These are phyloP conservation scores for Opisthograptis luteolata DNA, from an alignment of 2,888 invertebrate species.

Conservation along the genomic window DNA sequence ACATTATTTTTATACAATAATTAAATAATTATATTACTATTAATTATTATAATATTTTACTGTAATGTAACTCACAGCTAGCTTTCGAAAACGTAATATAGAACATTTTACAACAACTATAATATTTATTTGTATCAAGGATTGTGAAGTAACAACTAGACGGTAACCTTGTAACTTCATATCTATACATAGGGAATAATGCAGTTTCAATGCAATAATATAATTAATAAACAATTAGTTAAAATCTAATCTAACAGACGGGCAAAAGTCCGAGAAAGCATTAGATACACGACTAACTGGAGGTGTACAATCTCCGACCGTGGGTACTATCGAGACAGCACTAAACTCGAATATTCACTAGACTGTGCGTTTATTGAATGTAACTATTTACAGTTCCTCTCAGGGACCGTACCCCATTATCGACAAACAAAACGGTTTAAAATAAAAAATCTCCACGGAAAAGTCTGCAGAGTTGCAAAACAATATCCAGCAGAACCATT, in stretches of 20 bases:
- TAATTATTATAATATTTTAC: conserved; percentile 5
- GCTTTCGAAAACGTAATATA: conserved; percentile 67
- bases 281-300: conserved; percentile 68
- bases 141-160: conserved; percentile 65
- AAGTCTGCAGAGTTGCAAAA: conserved; percentile 50
- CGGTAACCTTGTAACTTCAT: conserved; percentile 59
- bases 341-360: conserved; percentile 81
- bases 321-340: conserved; percentile 74
- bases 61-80: conserved; percentile 53
- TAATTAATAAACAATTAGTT: conserved; percentile 62
- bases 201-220: conserved; percentile 54
- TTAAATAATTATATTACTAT: background rate
- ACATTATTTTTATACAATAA: background rate
- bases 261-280: conserved; percentile 71
- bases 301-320: conserved; percentile 68
- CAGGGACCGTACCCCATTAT: conserved; percentile 58
- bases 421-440: conserved; percentile 57
- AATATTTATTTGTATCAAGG: conserved; percentile 54
- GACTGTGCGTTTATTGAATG: conserved; percentile 83
- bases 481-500: conserved; percentile 33
- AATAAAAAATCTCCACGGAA: conserved; percentile 60
- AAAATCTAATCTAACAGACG: conserved; percentile 71
- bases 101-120: conserved; percentile 62
- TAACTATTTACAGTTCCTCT: conserved; percentile 76
- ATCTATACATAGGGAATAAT: conserved; percentile 64